Evolutionary conservation across 2,888 invertebrate genomes (phyloP), one percentile per base, ranked within the genome.

Genomic region (Esperia sulphurella): DNA sequence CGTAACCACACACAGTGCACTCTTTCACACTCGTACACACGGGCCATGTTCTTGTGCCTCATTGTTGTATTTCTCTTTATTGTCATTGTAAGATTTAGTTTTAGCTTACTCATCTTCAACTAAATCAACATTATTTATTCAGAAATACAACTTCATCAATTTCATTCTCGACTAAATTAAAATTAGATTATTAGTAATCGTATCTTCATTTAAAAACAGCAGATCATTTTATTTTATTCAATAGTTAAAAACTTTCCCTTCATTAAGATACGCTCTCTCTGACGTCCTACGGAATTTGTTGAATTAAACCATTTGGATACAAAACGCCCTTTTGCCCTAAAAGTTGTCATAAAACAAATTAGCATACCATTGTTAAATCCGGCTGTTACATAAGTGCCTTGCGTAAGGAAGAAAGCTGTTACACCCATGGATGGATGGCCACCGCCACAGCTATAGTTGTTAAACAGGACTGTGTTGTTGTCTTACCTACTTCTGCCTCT

Each of bases 341-440:
- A 45, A 48, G 44, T 46, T 46, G 52, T 49, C 44, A 53, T 54
- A 49, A 54, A 60, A 57, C 53, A 53, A 59, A 58, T 64, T 63
- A 60, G 57, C 56, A 57, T 58, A 52, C 56, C 54, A 49, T 45
- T 49, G 49, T 49, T 30, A 45, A 21, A 8, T 44, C 46, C 42
- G 42, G 33, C 14, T 13, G 35, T 43, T 41, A 44, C 21, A 40
- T 48, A 43, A 44, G 51, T 52, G 48, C 46, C 50, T 73, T 70
- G 54, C 58, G 60, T 68, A 68, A 71, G 53, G 54, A 64, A 47
- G 47, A 47, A 47, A 47, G 39, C n/a, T 8, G 14, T n/a, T 35
- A 35, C n/a, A 35, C 35, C n/a, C 10, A 35, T 21, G n/a, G 35
- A 35, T 35, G 33, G 33, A 5, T 33, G 30, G 30, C 8, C 30